phyloP scores from a whole-genome alignment of 2,797 vertebrate species.

The Rhinella marina region DNA sequence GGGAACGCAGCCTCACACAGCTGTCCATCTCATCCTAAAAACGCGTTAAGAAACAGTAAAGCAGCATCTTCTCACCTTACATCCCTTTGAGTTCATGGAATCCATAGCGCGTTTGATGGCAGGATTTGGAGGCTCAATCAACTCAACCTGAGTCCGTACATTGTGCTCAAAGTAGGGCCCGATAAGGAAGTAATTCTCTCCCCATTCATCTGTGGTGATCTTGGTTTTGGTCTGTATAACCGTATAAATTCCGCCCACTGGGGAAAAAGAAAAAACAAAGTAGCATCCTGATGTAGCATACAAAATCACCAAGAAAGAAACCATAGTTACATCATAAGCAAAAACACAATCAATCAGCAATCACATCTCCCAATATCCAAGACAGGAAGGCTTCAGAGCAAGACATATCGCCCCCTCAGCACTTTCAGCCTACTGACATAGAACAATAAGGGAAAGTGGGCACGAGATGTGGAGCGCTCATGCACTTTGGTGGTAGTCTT shows the following conservation, averaged over 20 bases:
- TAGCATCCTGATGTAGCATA: neutral
- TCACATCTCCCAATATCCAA: neutral
- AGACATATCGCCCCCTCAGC: neutral
- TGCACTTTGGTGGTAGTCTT: neutral
- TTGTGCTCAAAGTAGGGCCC: slow-evolving; percentile 92
- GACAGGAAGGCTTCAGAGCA: neutral
- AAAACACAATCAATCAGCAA: neutral
- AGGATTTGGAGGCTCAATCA: slow-evolving; percentile 85
- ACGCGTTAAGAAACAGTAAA: neutral
- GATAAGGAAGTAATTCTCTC: slow-evolving; percentile 93
- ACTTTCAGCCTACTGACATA: neutral
- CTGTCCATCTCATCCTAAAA: neutral
- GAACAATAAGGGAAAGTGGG: neutral
- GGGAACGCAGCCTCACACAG: neutral
- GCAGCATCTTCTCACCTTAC: slow-evolving; percentile 80
- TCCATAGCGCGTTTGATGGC: slow-evolving; percentile 85
- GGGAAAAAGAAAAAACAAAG: neutral
- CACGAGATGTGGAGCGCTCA: neutral
- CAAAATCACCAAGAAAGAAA: neutral
- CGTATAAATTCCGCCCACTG: slow-evolving; percentile 95
- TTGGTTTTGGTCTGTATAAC: slow-evolving; percentile 96
- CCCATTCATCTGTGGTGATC: slow-evolving; percentile 91
- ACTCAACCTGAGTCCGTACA: slow-evolving; percentile 92
- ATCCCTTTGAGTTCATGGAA: slow-evolving; percentile 92
- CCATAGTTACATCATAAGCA: neutral